Evolutionary conservation across 2,113 vertebrate species (phyloP).

Genomic region (Oncorhynchus kisutch): DNA sequence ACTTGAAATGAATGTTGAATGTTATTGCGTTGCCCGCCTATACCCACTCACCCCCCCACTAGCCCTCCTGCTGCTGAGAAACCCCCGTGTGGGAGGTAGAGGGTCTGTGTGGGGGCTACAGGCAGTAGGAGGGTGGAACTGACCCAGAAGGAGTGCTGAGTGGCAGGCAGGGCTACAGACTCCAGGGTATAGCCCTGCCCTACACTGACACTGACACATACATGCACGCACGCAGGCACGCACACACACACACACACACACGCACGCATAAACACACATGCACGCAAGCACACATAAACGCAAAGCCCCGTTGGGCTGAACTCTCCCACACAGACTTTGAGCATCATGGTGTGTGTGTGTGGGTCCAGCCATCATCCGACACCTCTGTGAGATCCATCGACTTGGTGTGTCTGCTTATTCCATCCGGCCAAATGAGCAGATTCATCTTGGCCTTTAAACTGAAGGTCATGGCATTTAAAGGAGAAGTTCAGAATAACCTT

Average conservation of each 20-base stretch:
- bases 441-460: slow-evolving; percentile 51
- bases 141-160: background rate
- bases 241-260: too few species aligned
- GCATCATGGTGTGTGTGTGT: background rate
- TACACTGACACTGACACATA: too few species aligned
- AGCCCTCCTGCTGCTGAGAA: too few species aligned
- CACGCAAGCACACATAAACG: too few species aligned
- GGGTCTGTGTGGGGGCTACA: background rate
- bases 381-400: slow-evolving; percentile 42
- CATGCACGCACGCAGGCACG: too few species aligned
- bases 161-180: background rate
- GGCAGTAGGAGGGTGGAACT: background rate
- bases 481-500: slow-evolving; percentile 28
- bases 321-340: too few species aligned
- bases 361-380: slow-evolving; percentile 32
- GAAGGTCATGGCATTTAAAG: slow-evolving; percentile 55
- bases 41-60: too few species aligned
- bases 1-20: too few species aligned
- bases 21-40: too few species aligned
- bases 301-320: too few species aligned
- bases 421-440: slow-evolving; percentile 34
- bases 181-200: background rate
- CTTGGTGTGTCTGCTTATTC: slow-evolving; percentile 50
- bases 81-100: too few species aligned
- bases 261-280: too few species aligned